phyloP scores from a whole-genome alignment of 2,888 invertebrate genomes.

The Drosophila paramelanica region DNA sequence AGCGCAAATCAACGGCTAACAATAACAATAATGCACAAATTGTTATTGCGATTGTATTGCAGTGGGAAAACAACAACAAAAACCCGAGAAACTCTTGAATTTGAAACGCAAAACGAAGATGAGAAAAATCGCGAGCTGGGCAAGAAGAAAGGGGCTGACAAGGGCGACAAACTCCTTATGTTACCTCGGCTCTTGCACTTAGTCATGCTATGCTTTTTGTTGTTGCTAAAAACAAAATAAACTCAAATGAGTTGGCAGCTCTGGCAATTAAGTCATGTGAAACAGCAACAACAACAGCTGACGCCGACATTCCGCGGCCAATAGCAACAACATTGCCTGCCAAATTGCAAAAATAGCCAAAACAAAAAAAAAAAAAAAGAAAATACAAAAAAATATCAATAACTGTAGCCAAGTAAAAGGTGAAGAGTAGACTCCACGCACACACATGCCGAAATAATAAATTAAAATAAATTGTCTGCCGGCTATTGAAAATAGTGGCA shows the following conservation, averaged over 20 bases:
- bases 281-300: constrained; percentile 32
- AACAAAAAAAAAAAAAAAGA: constrained; percentile 11
- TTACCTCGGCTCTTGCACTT: constrained; percentile 27
- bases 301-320: constrained; percentile 29
- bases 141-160: neutral
- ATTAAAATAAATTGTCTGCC: constrained; percentile 30
- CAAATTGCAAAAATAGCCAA: constrained; percentile 60
- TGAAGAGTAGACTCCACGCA: constrained; percentile 26
- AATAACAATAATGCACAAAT: constrained; percentile 45
- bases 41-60: constrained; percentile 59
- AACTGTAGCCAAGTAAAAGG: constrained; percentile 47
- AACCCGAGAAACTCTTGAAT: constrained; percentile 50
- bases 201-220: constrained; percentile 36
- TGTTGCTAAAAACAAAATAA: neutral
- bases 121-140: constrained; percentile 24
- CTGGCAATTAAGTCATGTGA: constrained; percentile 21
- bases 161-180: constrained; percentile 39
- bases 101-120: constrained; percentile 46
- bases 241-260: constrained; percentile 21
- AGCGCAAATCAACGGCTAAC: constrained; percentile 46
- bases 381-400: constrained; percentile 38
- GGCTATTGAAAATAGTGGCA: constrained; percentile 31
- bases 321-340: constrained; percentile 46
- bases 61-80: constrained; percentile 30
- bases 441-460: constrained; percentile 17